Base-by-base conservation (phyloP, 2,797 vertebrate species). In the Microcaecilia unicolor region DNA sequence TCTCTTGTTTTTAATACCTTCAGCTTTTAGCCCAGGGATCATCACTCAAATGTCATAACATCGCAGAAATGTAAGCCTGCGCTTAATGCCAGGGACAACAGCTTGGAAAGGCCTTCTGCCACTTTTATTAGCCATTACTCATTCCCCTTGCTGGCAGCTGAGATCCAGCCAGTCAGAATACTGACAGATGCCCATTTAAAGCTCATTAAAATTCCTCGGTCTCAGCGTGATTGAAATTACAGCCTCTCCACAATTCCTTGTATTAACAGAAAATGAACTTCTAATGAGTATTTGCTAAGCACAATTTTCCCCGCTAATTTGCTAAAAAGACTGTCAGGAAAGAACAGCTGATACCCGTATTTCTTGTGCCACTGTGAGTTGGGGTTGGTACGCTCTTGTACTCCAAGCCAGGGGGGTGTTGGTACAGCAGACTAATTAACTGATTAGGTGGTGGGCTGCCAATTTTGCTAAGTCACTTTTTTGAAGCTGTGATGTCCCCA, bases 171-270 rank as follows among this genome's bases (percentile, higher is more conserved):
- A 66, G 58, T 74, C 66, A 52, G 61, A 39, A 59, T 52, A 61
- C 54, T 71, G 73, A 74, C 73, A 75, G 70, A 72, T 71, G 64
- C 67, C 72, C 71, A 75, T 75, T 79, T 79, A 67, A 67, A 79
- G 56, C 65, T 70, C 70, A 74, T 77, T 75, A 71, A 74, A 74
- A 75, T 75, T 68, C 61, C 51, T 57, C 54, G 48, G 63, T 56
- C 61, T 67, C 55, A 61, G 64, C 37, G n/a, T 76, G 63, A 70
- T 64, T 61, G 63, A 71, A 68, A 60, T 67, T 60, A 65, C 54
- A 61, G 61, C 40, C 61, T 55, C 47, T 51, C 53, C 58, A 58
- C 64, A 64, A 69, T 75, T 71, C 57, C 51, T 63, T 57, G 56
- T 63, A 72, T 74, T 74, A 72, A 74, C 70, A 61, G 61, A 52